Evolutionary conservation across 2,797 vertebrate species (phyloP).

Genomic region (Molossus alvarezi): DNA sequence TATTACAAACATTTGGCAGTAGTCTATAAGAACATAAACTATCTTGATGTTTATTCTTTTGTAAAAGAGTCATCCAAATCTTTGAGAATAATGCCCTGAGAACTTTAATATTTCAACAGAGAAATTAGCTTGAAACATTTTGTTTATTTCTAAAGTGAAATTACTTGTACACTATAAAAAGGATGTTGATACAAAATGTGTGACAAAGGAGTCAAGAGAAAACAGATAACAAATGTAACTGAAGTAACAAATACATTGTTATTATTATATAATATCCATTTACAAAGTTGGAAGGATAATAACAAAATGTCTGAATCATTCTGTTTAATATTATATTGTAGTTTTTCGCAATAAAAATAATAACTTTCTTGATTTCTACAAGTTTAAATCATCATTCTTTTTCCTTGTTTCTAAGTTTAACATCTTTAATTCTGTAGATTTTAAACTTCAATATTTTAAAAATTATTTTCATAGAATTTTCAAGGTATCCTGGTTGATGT

Average conservation of each 20-base stretch:
- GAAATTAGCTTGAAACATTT: conserved; percentile 53
- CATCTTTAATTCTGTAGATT: neutral
- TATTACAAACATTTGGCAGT: conserved; percentile 25
- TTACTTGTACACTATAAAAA: conserved; percentile 4
- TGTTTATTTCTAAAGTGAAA: conserved; percentile 30
- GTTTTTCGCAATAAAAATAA: neutral
- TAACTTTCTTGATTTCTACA: neutral
- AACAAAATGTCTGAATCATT: neutral
- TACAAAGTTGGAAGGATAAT: neutral
- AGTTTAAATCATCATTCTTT: neutral
- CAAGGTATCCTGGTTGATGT: neutral
- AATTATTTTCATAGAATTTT: neutral
- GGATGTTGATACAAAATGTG: neutral
- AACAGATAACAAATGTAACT: neutral
- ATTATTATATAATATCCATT: neutral
- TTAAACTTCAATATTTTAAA: neutral
- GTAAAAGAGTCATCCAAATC: neutral
- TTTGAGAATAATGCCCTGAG: neutral
- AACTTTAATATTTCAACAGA: neutral
- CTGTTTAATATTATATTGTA: neutral
- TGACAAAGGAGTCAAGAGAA: conserved; percentile 10
- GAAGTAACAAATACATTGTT: conserved; percentile 23
- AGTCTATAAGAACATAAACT: conserved; percentile 37
- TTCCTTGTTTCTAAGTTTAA: neutral
- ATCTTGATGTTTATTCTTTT: conserved; percentile 35